Evolutionary conservation across 2,888 invertebrate species (phyloP).

Genomic region (Mesoligia furuncula): DNA sequence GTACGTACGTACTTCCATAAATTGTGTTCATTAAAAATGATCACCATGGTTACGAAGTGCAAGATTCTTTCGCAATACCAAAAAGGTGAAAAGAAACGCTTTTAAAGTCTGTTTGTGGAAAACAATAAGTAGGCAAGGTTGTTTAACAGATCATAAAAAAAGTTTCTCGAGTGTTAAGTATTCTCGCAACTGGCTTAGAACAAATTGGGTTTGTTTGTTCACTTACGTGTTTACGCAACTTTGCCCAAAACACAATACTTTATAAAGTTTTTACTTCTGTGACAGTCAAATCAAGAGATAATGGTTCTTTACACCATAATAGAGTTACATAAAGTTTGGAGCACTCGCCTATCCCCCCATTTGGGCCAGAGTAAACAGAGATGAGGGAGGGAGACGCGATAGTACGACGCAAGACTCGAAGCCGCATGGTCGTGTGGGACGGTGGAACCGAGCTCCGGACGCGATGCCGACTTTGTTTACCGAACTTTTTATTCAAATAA

Average conservation of each 20-base stretch:
- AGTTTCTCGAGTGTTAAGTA: conserved; percentile 64
- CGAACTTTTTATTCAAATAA: conserved; percentile 77
- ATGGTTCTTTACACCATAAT: conserved; percentile 76
- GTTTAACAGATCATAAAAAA: conserved; percentile 69
- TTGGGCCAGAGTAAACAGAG: conserved; percentile 87
- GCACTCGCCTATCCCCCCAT: conserved; percentile 85
- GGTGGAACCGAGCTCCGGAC: conserved; percentile 66
- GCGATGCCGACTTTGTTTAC: conserved; percentile 75
- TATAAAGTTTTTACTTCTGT: conserved; percentile 55
- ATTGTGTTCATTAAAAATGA: conserved; percentile 26
- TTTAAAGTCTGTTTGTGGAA: conserved; percentile 48
- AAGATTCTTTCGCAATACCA: conserved; percentile 47
- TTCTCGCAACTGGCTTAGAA: conserved; percentile 49
- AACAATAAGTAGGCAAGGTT: conserved; percentile 59
- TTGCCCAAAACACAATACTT: conserved; percentile 64
- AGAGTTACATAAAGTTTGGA: conserved; percentile 80
- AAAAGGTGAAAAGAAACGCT: conserved; percentile 51
- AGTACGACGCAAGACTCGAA: conserved; percentile 84
- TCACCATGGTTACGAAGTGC: conserved; percentile 28
- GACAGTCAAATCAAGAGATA: conserved; percentile 71
- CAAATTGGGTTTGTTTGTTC: conserved; percentile 57
- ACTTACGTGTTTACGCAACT: conserved; percentile 63
- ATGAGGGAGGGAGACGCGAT: conserved; percentile 86
- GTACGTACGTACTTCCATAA: conserved; percentile 1
- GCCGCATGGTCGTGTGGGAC: conserved; percentile 82